Percentiles rank a stretch among this genome's conserved stretches.
Evolutionary conservation across 2,888 invertebrate genomes (phyloP).

Genomic region (Pecten maximus): DNA sequence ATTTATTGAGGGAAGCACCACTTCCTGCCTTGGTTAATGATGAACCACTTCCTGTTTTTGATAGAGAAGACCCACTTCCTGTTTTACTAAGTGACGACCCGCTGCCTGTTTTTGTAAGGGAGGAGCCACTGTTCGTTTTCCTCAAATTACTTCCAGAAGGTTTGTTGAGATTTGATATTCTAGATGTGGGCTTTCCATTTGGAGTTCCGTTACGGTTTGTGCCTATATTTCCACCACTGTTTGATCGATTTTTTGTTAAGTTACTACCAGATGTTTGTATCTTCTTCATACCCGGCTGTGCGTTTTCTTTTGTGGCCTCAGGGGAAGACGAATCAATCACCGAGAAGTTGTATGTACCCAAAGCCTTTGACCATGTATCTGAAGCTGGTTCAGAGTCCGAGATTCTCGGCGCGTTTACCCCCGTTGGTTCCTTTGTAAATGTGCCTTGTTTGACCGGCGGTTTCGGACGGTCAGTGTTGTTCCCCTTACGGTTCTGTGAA

Average conservation of each 20-base stretch:
- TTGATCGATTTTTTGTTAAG: slow-evolving; percentile 46
- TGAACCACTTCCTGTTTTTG: slow-evolving; percentile 53
- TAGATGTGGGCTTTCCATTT: not conserved
- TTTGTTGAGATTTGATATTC: slow-evolving; percentile 44
- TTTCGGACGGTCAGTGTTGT: slow-evolving; percentile 67
- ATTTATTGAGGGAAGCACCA: slow-evolving; percentile 60
- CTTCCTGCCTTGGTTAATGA: slow-evolving; percentile 60
- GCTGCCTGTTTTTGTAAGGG: slow-evolving; percentile 57
- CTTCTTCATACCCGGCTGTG: slow-evolving; percentile 52
- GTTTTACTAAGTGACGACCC: slow-evolving; percentile 33
- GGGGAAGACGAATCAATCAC: slow-evolving; percentile 49
- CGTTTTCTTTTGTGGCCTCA: slow-evolving; percentile 48
- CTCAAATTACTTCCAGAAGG: slow-evolving; percentile 27
- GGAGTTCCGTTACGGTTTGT: slow-evolving; percentile 47
- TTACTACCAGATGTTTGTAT: not conserved
- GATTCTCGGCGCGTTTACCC: slow-evolving; percentile 46
- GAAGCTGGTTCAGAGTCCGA: slow-evolving; percentile 54
- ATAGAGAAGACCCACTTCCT: slow-evolving; percentile 43
- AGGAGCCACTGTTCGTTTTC: slow-evolving; percentile 36
- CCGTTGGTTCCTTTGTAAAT: slow-evolving; percentile 90
- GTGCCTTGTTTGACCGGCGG: slow-evolving; percentile 91
- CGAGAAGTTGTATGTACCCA: slow-evolving; percentile 67
- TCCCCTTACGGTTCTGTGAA: slow-evolving; percentile 44
- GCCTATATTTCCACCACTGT: slow-evolving; percentile 52
- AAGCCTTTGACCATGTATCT: slow-evolving; percentile 70